These are phyloP conservation scores for Drosophila mimetica DNA, from an alignment of 2,888 invertebrate genomes.

Conservation along the genomic window DNA sequence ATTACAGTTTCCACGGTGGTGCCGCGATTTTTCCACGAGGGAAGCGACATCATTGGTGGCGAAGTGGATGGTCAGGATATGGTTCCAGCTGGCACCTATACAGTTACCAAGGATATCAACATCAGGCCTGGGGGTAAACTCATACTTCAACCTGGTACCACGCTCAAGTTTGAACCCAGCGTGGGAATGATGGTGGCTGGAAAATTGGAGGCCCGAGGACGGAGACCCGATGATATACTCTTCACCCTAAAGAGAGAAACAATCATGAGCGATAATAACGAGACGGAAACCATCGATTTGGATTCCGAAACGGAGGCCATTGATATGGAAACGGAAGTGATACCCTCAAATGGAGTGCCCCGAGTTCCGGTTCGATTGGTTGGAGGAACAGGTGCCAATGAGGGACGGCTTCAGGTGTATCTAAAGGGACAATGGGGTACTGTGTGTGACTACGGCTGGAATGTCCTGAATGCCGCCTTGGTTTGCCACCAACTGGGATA, in stretches of 20 bases:
- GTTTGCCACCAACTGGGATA: slow-evolving; percentile 98
- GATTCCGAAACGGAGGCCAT: slow-evolving; percentile 82
- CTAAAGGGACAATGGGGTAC: slow-evolving; percentile 97
- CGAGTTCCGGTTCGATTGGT: slow-evolving; percentile 90
- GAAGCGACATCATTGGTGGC: slow-evolving; percentile 92
- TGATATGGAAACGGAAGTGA: slow-evolving; percentile 86
- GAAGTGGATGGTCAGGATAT: slow-evolving; percentile 96
- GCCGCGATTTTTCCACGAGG: slow-evolving; percentile 90
- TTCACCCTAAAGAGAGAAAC: slow-evolving; percentile 92
- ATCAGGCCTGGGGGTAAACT: slow-evolving; percentile 96
- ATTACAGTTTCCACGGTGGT: slow-evolving; percentile 91
- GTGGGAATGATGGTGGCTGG: slow-evolving; percentile 99
- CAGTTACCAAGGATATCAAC: slow-evolving; percentile 96
- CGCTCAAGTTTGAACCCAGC: slow-evolving; percentile 94
- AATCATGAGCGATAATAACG: slow-evolving; percentile 87
- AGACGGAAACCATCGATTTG: slow-evolving; percentile 85
- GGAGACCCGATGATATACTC: slow-evolving; percentile 91
- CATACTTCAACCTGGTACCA: slow-evolving; percentile 94
- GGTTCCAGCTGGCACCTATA: slow-evolving; percentile 93
- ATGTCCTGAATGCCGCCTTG: slow-evolving; percentile 94
- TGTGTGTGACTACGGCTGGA: slow-evolving; percentile 98
- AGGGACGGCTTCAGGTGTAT: slow-evolving; percentile 94
- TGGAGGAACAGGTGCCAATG: slow-evolving; percentile 91
- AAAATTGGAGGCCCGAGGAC: slow-evolving; percentile 92
- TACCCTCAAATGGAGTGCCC: slow-evolving; percentile 86